Conservation (phyloP, 2,113 vertebrate species). For the Tachysurus fulvidraco region DNA sequence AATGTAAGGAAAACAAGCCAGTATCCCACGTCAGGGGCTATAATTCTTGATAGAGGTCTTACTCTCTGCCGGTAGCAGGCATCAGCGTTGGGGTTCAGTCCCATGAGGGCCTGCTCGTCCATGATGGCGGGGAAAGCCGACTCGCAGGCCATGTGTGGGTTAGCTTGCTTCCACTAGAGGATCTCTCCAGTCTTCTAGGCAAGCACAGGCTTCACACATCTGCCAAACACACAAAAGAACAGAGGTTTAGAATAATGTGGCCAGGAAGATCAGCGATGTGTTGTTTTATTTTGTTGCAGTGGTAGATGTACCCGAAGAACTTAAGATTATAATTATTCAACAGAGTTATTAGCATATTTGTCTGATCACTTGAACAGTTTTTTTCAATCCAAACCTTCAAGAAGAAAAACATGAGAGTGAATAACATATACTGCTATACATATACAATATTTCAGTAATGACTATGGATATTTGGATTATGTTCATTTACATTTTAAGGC, state of each 20-base stretch:
- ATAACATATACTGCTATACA: no score
- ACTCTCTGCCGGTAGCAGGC: slow-evolving; percentile 93
- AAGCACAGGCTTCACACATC: slow-evolving; percentile 77
- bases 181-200: slow-evolving; percentile 72
- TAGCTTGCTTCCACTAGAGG: slow-evolving; percentile 71
- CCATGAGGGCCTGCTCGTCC: slow-evolving; percentile 98
- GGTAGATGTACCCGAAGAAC: no score
- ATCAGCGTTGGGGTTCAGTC: slow-evolving; percentile 94
- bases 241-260: background rate
- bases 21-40: background rate
- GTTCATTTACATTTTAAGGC: no score
- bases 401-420: no score
- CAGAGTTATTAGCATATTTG: no score
- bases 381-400: no score
- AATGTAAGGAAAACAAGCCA: background rate
- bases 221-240: slow-evolving; percentile 56
- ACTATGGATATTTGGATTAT: no score
- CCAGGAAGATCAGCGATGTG: no score
- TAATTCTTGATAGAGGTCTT: slow-evolving; percentile 47
- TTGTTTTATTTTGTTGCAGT: no score
- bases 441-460: no score
- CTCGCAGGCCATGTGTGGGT: slow-evolving; percentile 75
- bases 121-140: slow-evolving; percentile 78
- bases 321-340: no score
- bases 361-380: no score